These are phyloP conservation scores for Stratiomys singularior DNA, from an alignment of 2,888 invertebrate species.

Conservation along the genomic window DNA sequence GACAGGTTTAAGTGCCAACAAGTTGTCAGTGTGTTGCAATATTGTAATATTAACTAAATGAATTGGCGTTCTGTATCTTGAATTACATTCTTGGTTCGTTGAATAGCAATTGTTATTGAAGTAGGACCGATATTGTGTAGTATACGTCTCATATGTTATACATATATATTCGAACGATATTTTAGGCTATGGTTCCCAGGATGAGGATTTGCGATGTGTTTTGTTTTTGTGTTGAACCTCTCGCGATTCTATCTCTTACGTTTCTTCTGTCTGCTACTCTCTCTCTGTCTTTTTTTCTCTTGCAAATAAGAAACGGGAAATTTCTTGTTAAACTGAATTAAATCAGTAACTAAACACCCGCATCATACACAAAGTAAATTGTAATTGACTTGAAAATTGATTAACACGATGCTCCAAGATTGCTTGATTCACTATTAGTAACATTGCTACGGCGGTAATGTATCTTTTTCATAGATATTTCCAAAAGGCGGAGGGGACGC, in stretches of 20 bases:
- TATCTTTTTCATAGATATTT: too few species aligned
- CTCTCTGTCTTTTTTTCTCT: too few species aligned
- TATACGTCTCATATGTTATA: background rate
- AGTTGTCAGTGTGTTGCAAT: background rate
- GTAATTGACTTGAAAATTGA: background rate
- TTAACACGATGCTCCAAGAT: background rate
- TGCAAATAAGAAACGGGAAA: conserved; percentile 16
- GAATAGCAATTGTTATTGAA: too few species aligned
- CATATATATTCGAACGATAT: background rate
- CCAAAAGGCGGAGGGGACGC: too few species aligned
- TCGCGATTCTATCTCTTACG: too few species aligned
- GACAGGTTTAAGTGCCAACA: too few species aligned
- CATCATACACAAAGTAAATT: background rate
- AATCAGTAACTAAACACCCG: background rate
- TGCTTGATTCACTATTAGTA: background rate
- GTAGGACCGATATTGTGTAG: too few species aligned
- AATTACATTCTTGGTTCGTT: background rate
- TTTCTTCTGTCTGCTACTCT: too few species aligned
- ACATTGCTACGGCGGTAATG: too few species aligned
- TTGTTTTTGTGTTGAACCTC: too few species aligned
- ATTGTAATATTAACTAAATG: background rate
- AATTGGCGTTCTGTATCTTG: background rate
- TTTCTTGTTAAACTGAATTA: conserved; percentile 2
- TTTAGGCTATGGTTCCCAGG: background rate
- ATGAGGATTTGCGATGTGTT: background rate